Evolutionary conservation across 2,797 vertebrate species (phyloP).

Genomic region (Poliocrania exsul): DNA sequence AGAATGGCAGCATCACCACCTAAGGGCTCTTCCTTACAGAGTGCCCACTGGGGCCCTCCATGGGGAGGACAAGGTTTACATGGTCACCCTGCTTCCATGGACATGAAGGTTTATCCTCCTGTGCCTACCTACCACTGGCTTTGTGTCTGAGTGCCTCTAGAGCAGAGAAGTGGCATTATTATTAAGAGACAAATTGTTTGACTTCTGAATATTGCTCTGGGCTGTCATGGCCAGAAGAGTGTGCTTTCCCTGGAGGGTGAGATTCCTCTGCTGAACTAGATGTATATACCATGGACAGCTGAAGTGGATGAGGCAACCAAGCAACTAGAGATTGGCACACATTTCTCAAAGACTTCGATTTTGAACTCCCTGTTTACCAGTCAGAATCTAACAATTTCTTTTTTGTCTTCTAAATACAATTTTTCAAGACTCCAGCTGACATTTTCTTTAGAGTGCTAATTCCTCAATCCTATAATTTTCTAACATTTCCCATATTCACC

Average conservation of each 20-base stretch:
- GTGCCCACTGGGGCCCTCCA: background rate
- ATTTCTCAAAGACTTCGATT: background rate
- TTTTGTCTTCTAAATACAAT: background rate
- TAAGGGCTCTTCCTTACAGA: background rate
- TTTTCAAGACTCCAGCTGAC: background rate
- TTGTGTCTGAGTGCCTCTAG: background rate
- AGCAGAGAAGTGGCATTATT: background rate
- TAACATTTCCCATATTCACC: background rate
- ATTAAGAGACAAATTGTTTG: background rate
- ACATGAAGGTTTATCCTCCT: background rate
- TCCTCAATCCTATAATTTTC: background rate
- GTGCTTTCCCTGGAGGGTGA: background rate
- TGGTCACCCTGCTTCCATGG: background rate
- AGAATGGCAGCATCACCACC: rapidly evolving
- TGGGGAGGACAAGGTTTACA: background rate
- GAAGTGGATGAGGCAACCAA: background rate
- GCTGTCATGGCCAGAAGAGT: background rate
- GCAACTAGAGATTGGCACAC: background rate
- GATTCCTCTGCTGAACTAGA: background rate
- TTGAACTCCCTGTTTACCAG: background rate
- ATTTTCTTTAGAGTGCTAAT: background rate
- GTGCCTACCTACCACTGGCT: background rate
- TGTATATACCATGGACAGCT: background rate
- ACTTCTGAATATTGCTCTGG: background rate
- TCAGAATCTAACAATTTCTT: background rate